A percentile compares a stretch with the other conserved stretches of the same genome.
Conservation (phyloP, 2,797 vertebrate species). For the Eulemur rubriventer region DNA sequence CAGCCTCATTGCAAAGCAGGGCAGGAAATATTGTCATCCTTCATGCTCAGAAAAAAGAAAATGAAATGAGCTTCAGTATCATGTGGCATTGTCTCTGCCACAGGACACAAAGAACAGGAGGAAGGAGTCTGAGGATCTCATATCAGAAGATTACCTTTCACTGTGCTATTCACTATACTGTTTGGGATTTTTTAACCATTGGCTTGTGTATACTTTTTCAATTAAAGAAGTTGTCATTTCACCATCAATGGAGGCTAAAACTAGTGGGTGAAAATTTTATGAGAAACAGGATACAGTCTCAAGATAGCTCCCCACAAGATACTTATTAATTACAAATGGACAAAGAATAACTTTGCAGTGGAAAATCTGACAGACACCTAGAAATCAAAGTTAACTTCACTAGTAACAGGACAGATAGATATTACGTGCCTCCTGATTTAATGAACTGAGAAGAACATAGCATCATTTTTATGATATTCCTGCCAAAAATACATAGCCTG, state of each 20-base stretch:
- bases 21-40: background rate
- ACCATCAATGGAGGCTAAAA: background rate
- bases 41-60: background rate
- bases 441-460: background rate
- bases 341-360: background rate
- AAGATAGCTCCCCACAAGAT: background rate
- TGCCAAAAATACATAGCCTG: background rate
- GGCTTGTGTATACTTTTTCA: background rate
- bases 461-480: background rate
- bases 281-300: background rate
- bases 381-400: background rate
- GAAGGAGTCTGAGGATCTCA: background rate
- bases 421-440: background rate
- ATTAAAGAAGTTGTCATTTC: background rate
- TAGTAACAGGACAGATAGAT: background rate
- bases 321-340: background rate
- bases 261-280: background rate
- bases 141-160: background rate
- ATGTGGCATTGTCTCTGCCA: background rate
- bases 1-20: background rate
- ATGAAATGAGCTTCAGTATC: background rate
- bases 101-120: background rate
- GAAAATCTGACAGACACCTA: background rate
- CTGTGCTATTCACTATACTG: background rate
- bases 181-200: background rate